These are phyloP conservation scores for Trichoplax adhaerens DNA, from an alignment of 37 sponge, comb jelly and placozoan species.

Conservation along the genomic window DNA sequence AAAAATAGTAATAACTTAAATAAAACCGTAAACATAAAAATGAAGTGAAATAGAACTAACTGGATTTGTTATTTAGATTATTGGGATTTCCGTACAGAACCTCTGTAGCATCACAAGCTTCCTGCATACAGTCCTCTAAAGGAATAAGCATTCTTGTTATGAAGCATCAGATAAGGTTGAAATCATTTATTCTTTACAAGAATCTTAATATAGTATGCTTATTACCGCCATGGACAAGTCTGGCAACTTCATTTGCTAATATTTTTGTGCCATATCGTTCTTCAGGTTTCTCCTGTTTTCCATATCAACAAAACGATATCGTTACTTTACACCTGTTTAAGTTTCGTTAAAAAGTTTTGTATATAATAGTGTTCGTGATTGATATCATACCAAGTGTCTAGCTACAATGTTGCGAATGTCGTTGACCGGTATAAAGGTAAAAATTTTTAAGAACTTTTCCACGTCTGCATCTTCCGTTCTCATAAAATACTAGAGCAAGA, in stretches of 20 bases:
- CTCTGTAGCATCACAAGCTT: slow-evolving; percentile 30
- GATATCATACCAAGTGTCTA: background rate
- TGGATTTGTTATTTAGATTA: slow-evolving; percentile 15
- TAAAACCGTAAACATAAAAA: background rate
- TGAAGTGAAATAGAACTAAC: slow-evolving; percentile 5
- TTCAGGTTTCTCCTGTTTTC: slow-evolving; percentile 13
- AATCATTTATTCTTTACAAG: background rate
- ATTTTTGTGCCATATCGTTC: slow-evolving; percentile 33
- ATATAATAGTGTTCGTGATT: slow-evolving; percentile 21
- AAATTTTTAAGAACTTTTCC: slow-evolving; percentile 19
- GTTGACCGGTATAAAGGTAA: slow-evolving; percentile 30
- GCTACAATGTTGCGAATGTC: slow-evolving; percentile 5
- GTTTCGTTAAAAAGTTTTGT: too few species aligned
- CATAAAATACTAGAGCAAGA: slow-evolving; percentile 10
- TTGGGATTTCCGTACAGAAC: slow-evolving; percentile 33
- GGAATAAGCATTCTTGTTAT: background rate
- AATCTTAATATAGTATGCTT: background rate
- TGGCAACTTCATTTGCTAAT: slow-evolving; percentile 47
- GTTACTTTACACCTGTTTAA: background rate
- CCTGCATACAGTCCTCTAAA: slow-evolving; percentile 23
- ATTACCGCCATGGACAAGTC: slow-evolving; percentile 64
- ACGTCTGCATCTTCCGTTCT: slow-evolving; percentile 23
- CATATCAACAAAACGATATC: background rate
- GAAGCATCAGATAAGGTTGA: background rate
- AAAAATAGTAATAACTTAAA: background rate